Evolutionary conservation across 2,113 vertebrate species (phyloP), one percentile per base, ranked within the genome.

Genomic region (Oxyruncus cristatus): DNA sequence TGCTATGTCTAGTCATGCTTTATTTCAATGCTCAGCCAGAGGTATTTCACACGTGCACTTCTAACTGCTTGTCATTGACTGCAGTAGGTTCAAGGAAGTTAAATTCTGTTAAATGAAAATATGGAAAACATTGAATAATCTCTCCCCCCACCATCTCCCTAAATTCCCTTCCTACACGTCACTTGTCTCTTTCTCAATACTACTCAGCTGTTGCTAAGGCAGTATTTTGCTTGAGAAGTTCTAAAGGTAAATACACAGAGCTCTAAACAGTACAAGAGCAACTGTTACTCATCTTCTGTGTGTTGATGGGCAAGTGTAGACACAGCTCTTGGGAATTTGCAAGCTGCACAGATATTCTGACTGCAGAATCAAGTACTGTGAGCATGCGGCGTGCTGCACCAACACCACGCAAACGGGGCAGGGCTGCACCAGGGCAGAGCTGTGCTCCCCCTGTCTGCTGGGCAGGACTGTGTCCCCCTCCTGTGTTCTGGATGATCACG

Each of bases 361-460:
- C 65, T 84, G 67, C 27, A 61, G 23, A 56, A 11, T 5, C 2
- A 0, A 1, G 14, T 0, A 4, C 12, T 1, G 32, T 4, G 65
- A 37, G 26, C 0, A 0, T 1, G 8, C 14, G 13, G 33, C 28
- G 79, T 58, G 73, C 33, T 47, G 77, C 3, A 0, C n/a, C 10
- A 55, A 55, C 1, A 4, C 30, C 50, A 3, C 3, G n/a, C n/a
- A 8, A 3, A 6, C 0, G 1, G 75, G 27, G 23, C 12, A 39
- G 42, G 41, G n/a, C 58, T 35, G 58, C 10, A 26, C 8, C 8
- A 14, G n/a, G 42, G 50, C 53, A 63, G 33, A 24, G 73, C 77
- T 30, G 55, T 4, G 24, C 44, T 18, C 33, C 37, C 44, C 22
- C 13, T 9, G 1, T 0, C 32, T n/a, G n/a, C 33, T 6, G 41